Evolutionary conservation across 2,797 vertebrate species (phyloP).

Genomic region (Rhinophrynus dorsalis): DNA sequence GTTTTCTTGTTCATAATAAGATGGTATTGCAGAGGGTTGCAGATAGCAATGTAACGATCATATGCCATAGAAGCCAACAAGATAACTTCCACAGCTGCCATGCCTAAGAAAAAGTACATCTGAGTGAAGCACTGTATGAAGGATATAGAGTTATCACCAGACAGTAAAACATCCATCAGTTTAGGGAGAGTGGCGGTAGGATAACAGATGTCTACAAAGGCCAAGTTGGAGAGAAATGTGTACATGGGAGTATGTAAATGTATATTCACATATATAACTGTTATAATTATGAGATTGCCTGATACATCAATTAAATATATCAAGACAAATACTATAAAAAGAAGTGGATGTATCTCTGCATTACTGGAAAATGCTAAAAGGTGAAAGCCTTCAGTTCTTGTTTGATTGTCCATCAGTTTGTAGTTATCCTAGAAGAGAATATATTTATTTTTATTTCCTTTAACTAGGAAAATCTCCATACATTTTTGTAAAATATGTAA

Average conservation of each 20-base stretch:
- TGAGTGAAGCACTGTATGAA: constrained; percentile 7
- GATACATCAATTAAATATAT: not conserved
- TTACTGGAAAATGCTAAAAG: not conserved
- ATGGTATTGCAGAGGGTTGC: not conserved
- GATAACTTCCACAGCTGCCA: not conserved
- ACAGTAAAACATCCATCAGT: not conserved
- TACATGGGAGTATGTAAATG: not conserved
- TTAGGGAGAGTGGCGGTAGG: not conserved
- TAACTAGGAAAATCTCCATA: too few relatives aligned
- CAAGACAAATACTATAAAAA: not conserved
- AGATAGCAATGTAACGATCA: constrained; percentile 1
- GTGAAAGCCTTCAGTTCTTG: constrained; percentile 7
- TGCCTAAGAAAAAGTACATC: not conserved
- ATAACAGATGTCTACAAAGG: not conserved
- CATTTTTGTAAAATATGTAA: too few relatives aligned
- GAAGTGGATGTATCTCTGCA: not conserved
- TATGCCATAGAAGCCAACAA: constrained; percentile 18
- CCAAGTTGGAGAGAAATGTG: not conserved
- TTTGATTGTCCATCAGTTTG: constrained; percentile 21
- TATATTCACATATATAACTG: not conserved
- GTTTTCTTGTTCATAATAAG: not conserved
- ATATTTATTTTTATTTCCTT: too few relatives aligned
- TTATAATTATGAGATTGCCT: not conserved
- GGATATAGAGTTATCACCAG: not conserved
- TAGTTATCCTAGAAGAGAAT: too few relatives aligned